Percentiles rank a stretch among this genome's conserved stretches.
These are phyloP conservation scores for Punctoribates punctum DNA, from an alignment of 2,888 invertebrate species.

Conservation along the genomic window DNA sequence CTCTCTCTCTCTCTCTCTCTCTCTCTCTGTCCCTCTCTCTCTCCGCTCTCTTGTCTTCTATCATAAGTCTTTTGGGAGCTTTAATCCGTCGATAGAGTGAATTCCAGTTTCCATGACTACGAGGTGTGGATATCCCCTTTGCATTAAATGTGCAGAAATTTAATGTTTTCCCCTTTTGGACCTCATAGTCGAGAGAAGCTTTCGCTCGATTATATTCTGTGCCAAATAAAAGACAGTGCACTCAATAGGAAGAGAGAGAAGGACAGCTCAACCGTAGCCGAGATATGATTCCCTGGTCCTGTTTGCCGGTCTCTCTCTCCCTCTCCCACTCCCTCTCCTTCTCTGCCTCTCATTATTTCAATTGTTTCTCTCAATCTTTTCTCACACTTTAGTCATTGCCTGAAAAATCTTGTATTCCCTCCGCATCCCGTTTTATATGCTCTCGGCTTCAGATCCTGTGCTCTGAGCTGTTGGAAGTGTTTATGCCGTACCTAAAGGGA, in stretches of 20 bases:
- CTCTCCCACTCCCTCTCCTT: not conserved
- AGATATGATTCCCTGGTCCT: slow-evolving; percentile 10
- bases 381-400: not conserved
- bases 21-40: slow-evolving; percentile 19
- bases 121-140: slow-evolving; percentile 25
- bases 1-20: slow-evolving; percentile 18
- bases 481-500: slow-evolving; percentile 14
- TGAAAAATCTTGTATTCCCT: slow-evolving; percentile 27
- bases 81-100: slow-evolving; percentile 20
- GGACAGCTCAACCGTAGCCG: slow-evolving; percentile 20
- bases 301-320: too few species aligned
- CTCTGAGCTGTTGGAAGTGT: not conserved
- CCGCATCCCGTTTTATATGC: slow-evolving; percentile 7
- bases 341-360: slow-evolving; percentile 17
- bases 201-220: slow-evolving; percentile 21
- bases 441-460: too few species aligned
- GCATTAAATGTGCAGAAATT: slow-evolving; percentile 20
- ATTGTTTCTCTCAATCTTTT: slow-evolving; percentile 3
- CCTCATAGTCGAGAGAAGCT: not conserved
- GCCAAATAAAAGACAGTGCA: not conserved
- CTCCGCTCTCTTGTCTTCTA: not conserved
- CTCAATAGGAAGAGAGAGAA: not conserved
- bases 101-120: slow-evolving; percentile 5
- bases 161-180: slow-evolving; percentile 26
- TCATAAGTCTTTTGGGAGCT: slow-evolving; percentile 29